Percentiles rank a stretch among this genome's conserved stretches.
Conservation (phyloP, 2,113 vertebrate species). For the Sitta europaea region DNA sequence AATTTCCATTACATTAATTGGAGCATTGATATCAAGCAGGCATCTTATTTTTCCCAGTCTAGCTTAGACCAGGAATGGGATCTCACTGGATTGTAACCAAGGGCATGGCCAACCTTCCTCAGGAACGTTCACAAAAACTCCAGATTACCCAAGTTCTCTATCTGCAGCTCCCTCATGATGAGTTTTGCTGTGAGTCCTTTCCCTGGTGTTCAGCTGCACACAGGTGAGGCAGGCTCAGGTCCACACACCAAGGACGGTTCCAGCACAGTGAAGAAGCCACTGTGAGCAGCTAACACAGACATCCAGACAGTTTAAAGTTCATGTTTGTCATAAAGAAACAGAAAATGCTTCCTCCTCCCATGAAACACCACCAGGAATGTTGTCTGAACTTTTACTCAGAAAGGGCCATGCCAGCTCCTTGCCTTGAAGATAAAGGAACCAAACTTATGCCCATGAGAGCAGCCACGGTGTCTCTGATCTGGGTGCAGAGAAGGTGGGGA, state of each 20-base stretch:
- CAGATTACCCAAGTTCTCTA: rapidly evolving
- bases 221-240: not conserved
- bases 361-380: not conserved
- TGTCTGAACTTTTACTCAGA: not conserved
- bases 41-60: not conserved
- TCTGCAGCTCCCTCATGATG: not conserved
- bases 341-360: not conserved
- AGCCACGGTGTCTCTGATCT: not conserved
- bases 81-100: not conserved
- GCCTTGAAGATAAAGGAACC: not conserved
- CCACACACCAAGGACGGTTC: not conserved
- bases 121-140: not conserved
- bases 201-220: not conserved
- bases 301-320: not conserved
- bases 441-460: not conserved
- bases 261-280: not conserved
- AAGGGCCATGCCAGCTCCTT: not conserved
- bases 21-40: not conserved
- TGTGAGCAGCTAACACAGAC: not conserved
- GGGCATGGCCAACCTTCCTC: not conserved
- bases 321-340: not conserved
- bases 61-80: not conserved
- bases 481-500: not conserved
- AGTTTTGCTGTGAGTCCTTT: not conserved
- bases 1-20: not conserved